Conservation (phyloP, 2,888 invertebrate species). For the Atrina japonica region DNA sequence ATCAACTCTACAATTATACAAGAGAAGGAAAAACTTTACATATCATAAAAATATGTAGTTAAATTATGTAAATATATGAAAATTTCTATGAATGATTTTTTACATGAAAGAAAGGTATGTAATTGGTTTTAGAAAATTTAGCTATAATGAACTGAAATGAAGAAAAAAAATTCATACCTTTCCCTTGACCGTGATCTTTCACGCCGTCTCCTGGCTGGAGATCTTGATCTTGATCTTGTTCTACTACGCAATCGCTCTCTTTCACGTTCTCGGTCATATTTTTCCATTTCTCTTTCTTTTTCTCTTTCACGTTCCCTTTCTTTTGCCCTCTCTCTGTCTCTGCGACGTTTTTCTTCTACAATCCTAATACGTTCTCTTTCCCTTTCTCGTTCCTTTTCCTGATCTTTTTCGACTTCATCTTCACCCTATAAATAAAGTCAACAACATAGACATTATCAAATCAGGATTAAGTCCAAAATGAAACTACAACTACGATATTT, state of each 20-base stretch:
- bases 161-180: too few relatives aligned
- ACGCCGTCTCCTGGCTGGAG: slow-evolving; percentile 76
- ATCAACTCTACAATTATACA: too few relatives aligned
- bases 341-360: slow-evolving; percentile 52
- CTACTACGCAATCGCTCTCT: slow-evolving; percentile 53
- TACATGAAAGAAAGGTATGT: too few relatives aligned
- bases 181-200: slow-evolving; percentile 71
- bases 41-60: too few relatives aligned
- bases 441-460: not conserved
- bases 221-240: slow-evolving; percentile 66
- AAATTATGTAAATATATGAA: too few relatives aligned
- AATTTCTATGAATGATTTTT: too few relatives aligned
- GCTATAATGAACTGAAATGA: too few relatives aligned
- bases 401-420: slow-evolving; percentile 86
- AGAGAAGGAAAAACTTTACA: too few relatives aligned
- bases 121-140: too few relatives aligned
- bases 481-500: not conserved
- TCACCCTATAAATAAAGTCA: slow-evolving; percentile 83
- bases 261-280: slow-evolving; percentile 79
- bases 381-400: slow-evolving; percentile 72
- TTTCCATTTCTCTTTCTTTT: slow-evolving; percentile 59
- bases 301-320: slow-evolving; percentile 72
- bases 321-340: slow-evolving; percentile 76
- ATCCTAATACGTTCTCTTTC: slow-evolving; percentile 78
- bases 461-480: not conserved